Conservation (phyloP, 2,113 vertebrate species). For the Nibea coibor region DNA sequence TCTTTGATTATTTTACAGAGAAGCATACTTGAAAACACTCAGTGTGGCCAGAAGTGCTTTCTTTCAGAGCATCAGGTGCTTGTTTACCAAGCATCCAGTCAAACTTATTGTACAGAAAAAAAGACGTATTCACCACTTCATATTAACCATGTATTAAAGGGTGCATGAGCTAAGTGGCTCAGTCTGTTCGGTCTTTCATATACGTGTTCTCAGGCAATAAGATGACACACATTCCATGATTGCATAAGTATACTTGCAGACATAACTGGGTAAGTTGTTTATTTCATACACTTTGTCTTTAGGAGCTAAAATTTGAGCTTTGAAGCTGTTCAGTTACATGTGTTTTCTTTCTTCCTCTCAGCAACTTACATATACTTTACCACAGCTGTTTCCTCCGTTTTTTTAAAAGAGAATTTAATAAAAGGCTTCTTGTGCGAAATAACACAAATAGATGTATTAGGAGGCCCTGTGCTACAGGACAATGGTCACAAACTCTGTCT, state of each 20-base stretch:
- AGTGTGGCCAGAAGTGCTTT: neutral
- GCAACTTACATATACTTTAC: neutral
- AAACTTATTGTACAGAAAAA: slow-evolving; percentile 19
- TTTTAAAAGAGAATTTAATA: slow-evolving; percentile 1
- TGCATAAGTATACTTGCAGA: slow-evolving; percentile 13
- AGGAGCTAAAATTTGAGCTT: neutral
- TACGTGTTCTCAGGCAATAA: slow-evolving; percentile 3
- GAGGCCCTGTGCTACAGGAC: neutral
- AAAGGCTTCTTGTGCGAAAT: neutral
- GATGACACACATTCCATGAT: slow-evolving; percentile 15
- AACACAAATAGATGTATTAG: neutral
- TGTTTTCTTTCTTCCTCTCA: neutral
- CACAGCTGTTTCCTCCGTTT: neutral
- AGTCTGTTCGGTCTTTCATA: slow-evolving; percentile 14
- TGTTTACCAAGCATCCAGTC: slow-evolving; percentile 9
- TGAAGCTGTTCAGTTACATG: slow-evolving; percentile 2
- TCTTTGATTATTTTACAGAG: slow-evolving; percentile 8
- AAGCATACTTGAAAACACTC: neutral
- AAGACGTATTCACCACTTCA: neutral
- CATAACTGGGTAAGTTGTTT: slow-evolving; percentile 18
- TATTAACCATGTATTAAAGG: slow-evolving; percentile 28
- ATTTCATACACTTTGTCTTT: slow-evolving; percentile 14
- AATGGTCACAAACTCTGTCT: neutral
- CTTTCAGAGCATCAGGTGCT: neutral
- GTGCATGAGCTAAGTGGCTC: slow-evolving; percentile 15